Base-by-base conservation (phyloP, 1,140 invertebrate species). In the Hyphantria cunea region DNA sequence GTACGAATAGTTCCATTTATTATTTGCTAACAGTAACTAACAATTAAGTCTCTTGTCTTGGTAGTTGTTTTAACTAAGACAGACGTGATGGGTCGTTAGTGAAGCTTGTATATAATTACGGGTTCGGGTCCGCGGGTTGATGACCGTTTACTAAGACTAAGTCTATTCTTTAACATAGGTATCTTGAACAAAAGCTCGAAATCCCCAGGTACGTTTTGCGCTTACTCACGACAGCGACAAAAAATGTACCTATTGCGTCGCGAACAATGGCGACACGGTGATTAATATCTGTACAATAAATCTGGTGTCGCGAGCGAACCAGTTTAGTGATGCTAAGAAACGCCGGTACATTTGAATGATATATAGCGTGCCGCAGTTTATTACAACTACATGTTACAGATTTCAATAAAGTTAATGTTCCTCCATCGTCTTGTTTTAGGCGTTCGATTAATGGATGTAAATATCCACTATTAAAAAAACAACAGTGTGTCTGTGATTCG, bases 181-280 rank as follows among this genome's bases (percentile, higher is more conserved):
- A 65, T 50, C 72, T 74, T 77, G 81, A 84, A 89, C 83, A 89
- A 86, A 84, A 74, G 76, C 64, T 54, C 12, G 64, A 86, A 87
- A 80, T 72, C 66, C 34, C 49, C 60, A 58, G 66, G 52, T 65
- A 62, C 64, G 76, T 72, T 72, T 81, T 79, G 71, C 72, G 81
- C 80, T 82, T 80, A 81, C 72, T 86, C 83, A 86, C 53, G 68
- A 50, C 15, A 44, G 37, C 37, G 49, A 64, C 65, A 58, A 79
- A 82, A 81, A 84, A 74, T 47, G 15, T 61, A n/a, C n/a, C n/a
- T n/a, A 25, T 65, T 60, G 66, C 56, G 66, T 65, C 72, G 56
- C 65, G 64, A 66, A 77, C 79, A 88, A 88, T 77, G 69, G 72
- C 53, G 72, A 80, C 76, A 80, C 49, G 53, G 66, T 77, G 76